Conservation (phyloP, 2,888 invertebrate genomes). For the Agrochola lychnidis region DNA sequence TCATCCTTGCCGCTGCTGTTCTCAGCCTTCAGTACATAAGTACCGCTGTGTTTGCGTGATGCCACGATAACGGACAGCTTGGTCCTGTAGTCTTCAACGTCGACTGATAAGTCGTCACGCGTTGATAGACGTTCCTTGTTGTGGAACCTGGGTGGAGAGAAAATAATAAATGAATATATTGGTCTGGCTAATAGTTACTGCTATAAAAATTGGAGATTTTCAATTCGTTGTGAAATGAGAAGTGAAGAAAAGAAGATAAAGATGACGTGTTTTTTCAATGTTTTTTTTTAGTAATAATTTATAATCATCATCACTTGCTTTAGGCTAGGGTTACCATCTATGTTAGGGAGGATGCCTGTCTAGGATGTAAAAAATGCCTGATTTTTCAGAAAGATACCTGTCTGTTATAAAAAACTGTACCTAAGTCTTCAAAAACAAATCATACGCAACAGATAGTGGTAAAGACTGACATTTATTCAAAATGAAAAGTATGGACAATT, state of each 20-base stretch:
- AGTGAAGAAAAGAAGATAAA: background rate
- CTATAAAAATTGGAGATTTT: background rate
- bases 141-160: conserved; percentile 91
- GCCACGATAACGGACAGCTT: conserved; percentile 94
- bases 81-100: conserved; percentile 95
- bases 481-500: no score
- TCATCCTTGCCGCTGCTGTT: conserved; percentile 97
- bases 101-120: conserved; percentile 93
- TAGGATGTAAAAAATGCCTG: no score
- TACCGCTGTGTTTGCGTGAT: conserved; percentile 95
- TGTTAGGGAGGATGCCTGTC: no score
- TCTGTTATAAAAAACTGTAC: no score
- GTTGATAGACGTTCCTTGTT: conserved; percentile 95
- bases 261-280: no score
- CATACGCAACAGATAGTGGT: no score
- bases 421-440: no score
- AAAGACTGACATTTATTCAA: no score
- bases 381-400: no score
- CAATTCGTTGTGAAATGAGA: background rate
- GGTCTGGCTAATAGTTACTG: background rate
- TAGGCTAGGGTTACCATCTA: no score
- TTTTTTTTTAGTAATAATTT: no score
- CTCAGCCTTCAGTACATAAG: conserved; percentile 96
- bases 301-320: background rate
- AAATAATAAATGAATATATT: background rate